Conservation (phyloP, 1,140 invertebrate genomes). For the Callitettix versicolor region DNA sequence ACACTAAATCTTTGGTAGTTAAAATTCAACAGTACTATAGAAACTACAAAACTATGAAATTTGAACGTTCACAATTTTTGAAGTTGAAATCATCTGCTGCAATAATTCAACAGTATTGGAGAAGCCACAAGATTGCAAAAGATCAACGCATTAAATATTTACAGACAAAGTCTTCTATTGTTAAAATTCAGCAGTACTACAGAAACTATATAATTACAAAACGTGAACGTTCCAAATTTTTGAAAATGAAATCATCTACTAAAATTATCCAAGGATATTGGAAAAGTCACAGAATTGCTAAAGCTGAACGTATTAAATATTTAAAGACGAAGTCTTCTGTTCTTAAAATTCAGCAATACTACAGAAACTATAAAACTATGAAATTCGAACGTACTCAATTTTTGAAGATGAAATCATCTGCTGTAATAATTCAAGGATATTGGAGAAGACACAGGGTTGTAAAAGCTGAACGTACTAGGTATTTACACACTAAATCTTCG, state of each 20-base stretch:
- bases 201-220: constrained; percentile 34
- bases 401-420: constrained; percentile 32
- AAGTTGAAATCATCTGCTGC: constrained; percentile 2
- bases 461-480: constrained; percentile 19
- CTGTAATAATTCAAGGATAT: constrained; percentile 42
- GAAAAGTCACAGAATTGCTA: constrained; percentile 32
- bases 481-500: too few species aligned
- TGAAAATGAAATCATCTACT: constrained; percentile 30
- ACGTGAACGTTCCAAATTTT: constrained; percentile 30
- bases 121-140: constrained; percentile 31
- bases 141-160: constrained; percentile 30
- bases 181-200: constrained; percentile 35
- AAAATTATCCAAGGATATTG: constrained; percentile 37
- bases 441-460: constrained; percentile 30
- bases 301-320: constrained; percentile 32
- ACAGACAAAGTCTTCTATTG: constrained; percentile 25
- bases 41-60: constrained; percentile 20
- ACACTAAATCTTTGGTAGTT: too few species aligned
- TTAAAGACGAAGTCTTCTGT: constrained; percentile 28
- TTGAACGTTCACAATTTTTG: background rate
- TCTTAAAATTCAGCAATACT: constrained; percentile 34
- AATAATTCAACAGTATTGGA: constrained; percentile 26
- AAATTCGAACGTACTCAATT: constrained; percentile 26
- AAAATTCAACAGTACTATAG: constrained; percentile 18
- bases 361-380: constrained; percentile 28